Percentiles rank a stretch among this genome's conserved stretches.
phyloP scores from a whole-genome alignment of 2,113 vertebrate genomes.

The Salminus brasiliensis region DNA sequence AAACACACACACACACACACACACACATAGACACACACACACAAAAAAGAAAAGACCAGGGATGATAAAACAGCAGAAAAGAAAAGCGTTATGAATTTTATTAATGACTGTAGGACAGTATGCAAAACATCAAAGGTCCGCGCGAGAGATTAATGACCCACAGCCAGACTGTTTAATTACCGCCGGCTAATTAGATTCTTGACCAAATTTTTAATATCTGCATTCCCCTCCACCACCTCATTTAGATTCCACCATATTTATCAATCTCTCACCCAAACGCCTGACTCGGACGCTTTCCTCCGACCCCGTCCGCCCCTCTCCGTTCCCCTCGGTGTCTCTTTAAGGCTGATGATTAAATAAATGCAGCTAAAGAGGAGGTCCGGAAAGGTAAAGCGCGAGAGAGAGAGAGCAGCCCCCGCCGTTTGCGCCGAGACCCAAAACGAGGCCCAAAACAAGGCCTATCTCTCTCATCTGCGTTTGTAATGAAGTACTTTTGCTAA shows the following conservation, averaged over 20 bases:
- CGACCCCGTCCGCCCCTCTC: slow-evolving; percentile 67
- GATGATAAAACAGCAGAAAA: slow-evolving; percentile 99
- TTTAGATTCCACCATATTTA: slow-evolving; percentile 99
- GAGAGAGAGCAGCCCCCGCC: slow-evolving; percentile 71
- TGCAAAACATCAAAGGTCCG: slow-evolving; percentile 99
- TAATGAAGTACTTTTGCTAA: slow-evolving; percentile 86
- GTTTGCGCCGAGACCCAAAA: slow-evolving; percentile 64
- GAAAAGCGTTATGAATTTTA: slow-evolving; percentile 99
- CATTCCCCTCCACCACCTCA: slow-evolving; percentile 94
- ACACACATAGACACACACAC: slow-evolving; percentile 26
- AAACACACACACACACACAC: slow-evolving; percentile 48
- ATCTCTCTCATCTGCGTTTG: slow-evolving; percentile 74
- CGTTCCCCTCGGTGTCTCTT: slow-evolving; percentile 84
- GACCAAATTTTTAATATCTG: slow-evolving; percentile 99
- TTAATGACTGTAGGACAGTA: slow-evolving; percentile 99
- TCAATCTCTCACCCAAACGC: slow-evolving; percentile 93
- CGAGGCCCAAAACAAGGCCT: slow-evolving; percentile 69
- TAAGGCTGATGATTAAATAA: slow-evolving; percentile 90
- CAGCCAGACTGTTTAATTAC: slow-evolving; percentile 99
- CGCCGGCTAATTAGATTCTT: slow-evolving; percentile 99
- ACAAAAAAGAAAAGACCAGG: slow-evolving; percentile 50
- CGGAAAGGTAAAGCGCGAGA: slow-evolving; percentile 48
- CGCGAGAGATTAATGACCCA: slow-evolving; percentile 99
- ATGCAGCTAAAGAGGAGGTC: slow-evolving; percentile 78
- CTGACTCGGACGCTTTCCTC: slow-evolving; percentile 83